phyloP scores from a whole-genome alignment of 2,113 vertebrate genomes.

The Larimichthys crocea region DNA sequence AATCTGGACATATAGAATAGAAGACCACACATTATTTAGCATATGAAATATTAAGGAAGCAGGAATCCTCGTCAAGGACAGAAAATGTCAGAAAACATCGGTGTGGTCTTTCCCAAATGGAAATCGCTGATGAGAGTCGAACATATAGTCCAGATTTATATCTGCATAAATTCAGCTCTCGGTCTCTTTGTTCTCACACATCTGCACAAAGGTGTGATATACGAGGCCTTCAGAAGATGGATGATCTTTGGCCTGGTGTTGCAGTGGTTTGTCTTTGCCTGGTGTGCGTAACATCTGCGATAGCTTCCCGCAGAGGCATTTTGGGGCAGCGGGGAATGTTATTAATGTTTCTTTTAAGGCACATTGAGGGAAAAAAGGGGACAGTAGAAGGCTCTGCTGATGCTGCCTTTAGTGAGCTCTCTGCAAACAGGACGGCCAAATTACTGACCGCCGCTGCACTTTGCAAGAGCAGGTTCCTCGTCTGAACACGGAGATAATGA shows the following conservation, averaged over 20 bases:
- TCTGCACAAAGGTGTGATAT: slow-evolving; percentile 17
- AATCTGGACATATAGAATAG: no score
- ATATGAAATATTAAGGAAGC: no score
- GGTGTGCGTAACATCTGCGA: slow-evolving; percentile 50
- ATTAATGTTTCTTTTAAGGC: slow-evolving; percentile 70
- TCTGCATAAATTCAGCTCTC: slow-evolving; percentile 1
- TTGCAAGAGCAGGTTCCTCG: slow-evolving; percentile 52
- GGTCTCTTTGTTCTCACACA: neutral
- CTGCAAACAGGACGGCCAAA: slow-evolving; percentile 26
- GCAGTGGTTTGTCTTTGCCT: slow-evolving; percentile 62
- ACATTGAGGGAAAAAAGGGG: slow-evolving; percentile 11
- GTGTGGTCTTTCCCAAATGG: no score
- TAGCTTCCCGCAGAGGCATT: neutral
- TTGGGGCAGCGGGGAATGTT: slow-evolving; percentile 18
- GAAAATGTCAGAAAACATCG: no score
- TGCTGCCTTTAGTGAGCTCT: slow-evolving; percentile 42
- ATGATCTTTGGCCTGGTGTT: slow-evolving; percentile 64
- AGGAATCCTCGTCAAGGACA: no score
- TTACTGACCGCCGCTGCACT: slow-evolving; percentile 68
- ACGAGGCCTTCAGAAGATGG: slow-evolving; percentile 50
- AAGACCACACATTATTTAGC: no score
- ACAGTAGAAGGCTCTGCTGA: slow-evolving; percentile 60
- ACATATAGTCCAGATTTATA: no score
- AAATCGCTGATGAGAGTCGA: no score
- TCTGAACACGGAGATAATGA: slow-evolving; percentile 67